These are phyloP conservation scores for Columbina picui DNA, from an alignment of 2,113 vertebrate species.

Conservation along the genomic window DNA sequence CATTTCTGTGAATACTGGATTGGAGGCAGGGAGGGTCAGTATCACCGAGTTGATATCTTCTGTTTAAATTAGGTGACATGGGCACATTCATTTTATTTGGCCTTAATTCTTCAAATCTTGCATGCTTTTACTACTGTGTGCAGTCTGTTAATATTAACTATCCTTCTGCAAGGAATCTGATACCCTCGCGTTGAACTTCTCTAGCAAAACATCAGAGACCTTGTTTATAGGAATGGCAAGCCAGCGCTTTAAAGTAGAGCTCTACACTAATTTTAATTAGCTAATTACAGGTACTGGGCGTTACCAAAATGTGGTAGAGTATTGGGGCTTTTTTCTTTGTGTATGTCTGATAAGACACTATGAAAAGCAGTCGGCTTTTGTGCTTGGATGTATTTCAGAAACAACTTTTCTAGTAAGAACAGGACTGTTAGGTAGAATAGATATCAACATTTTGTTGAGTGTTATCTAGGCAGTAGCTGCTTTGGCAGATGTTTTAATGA, in stretches of 20 bases:
- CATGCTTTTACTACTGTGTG: neutral
- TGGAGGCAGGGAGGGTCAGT: neutral
- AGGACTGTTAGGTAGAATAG: neutral
- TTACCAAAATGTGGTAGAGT: neutral
- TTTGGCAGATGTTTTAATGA: neutral
- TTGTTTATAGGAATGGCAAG: neutral
- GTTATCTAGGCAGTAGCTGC: neutral
- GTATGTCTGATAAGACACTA: neutral
- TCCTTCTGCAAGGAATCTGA: neutral
- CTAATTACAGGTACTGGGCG: neutral
- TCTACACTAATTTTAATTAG: neutral
- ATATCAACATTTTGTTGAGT: neutral
- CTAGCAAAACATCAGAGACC: neutral
- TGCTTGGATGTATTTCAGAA: neutral
- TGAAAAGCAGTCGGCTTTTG: neutral
- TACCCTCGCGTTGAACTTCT: neutral
- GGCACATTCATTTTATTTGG: neutral
- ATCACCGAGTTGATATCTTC: neutral
- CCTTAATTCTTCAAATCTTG: neutral
- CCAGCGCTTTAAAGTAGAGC: neutral
- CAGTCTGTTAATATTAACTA: constrained; percentile 69
- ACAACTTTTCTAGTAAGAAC: neutral
- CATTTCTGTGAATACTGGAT: neutral
- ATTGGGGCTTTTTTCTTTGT: neutral
- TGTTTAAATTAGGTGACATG: neutral